These are phyloP conservation scores for Hypena proboscidalis DNA, from an alignment of 2,888 invertebrate species.

Conservation along the genomic window DNA sequence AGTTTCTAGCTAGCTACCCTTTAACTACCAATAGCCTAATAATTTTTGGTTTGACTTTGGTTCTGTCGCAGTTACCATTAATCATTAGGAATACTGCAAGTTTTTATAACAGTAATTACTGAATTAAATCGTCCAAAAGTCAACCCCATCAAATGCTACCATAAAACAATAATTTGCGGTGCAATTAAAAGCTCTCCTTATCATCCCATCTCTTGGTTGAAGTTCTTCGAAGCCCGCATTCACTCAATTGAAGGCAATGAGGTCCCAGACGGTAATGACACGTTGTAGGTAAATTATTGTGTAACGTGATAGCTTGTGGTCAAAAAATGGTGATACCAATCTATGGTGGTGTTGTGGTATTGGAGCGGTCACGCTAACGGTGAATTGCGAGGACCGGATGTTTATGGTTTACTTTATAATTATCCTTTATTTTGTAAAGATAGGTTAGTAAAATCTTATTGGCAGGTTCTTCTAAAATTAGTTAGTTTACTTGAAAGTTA, in stretches of 20 bases:
- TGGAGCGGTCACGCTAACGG: slow-evolving; percentile 4
- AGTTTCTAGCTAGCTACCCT: no score
- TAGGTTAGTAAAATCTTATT: no score
- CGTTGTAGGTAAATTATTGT: slow-evolving; percentile 16
- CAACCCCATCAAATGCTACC: slow-evolving; percentile 11
- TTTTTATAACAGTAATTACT: background rate
- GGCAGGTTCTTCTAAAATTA: no score
- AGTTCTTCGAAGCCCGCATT: slow-evolving; percentile 46
- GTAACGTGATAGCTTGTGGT: slow-evolving; percentile 6
- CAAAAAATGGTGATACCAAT: slow-evolving; percentile 1
- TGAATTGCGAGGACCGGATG: no score
- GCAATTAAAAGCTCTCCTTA: slow-evolving; percentile 38
- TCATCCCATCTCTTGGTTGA: slow-evolving; percentile 28
- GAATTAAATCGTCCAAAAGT: slow-evolving; percentile 11
- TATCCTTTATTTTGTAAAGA: no score
- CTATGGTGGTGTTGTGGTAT: no score
- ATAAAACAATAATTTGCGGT: slow-evolving; percentile 36
- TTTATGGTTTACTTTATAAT: no score
- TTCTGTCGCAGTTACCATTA: background rate
- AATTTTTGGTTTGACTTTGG: no score
- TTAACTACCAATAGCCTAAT: no score
- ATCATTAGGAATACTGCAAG: no score
- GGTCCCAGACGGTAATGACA: slow-evolving; percentile 38
- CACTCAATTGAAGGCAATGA: slow-evolving; percentile 45
- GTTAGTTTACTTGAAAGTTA: no score